Conservation (phyloP, 2,113 vertebrate genomes). For the Datnioides undecimradiatus region DNA sequence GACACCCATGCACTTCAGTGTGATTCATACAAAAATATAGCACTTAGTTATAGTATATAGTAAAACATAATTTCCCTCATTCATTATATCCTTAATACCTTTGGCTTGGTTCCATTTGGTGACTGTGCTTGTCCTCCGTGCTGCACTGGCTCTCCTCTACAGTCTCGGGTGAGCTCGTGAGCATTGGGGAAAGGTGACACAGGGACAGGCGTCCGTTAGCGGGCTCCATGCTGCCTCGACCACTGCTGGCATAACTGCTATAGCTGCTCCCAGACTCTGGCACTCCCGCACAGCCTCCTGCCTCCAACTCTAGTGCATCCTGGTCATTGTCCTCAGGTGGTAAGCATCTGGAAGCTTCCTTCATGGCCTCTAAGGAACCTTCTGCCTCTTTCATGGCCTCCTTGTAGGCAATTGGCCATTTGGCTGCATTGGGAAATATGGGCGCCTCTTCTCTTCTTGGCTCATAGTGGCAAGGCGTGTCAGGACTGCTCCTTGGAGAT, state of each 20-base stretch:
- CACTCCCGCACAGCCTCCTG: conserved; percentile 48
- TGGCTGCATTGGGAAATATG: conserved; percentile 24
- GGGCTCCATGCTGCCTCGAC: conserved; percentile 84
- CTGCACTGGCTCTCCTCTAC: conserved; percentile 62
- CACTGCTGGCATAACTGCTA: conserved; percentile 86
- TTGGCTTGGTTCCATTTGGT: conserved; percentile 47
- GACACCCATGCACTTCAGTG: not conserved
- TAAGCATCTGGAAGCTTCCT: conserved; percentile 8
- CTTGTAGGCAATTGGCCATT: conserved; percentile 48
- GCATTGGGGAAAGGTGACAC: conserved; percentile 75
- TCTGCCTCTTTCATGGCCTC: conserved; percentile 16
- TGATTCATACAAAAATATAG: not conserved
- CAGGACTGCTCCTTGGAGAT: conserved; percentile 17
- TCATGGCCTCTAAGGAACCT: conserved; percentile 26
- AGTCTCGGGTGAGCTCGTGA: conserved; percentile 72
- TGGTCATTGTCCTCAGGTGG: not conserved
- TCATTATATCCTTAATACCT: conserved; percentile 65
- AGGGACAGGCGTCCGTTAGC: conserved; percentile 70
- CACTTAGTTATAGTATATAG: not conserved
- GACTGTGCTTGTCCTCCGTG: conserved; percentile 41
- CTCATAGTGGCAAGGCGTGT: conserved; percentile 13
- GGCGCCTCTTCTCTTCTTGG: conserved; percentile 32
- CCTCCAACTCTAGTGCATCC: conserved; percentile 51
- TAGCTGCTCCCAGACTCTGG: conserved; percentile 77
- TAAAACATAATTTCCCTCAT: conserved; percentile 15